A percentile compares a stretch with the other conserved stretches of the same genome.
Evolutionary conservation across 2,797 vertebrate genomes (phyloP).

Genomic region (Adrianichthys oophorus): DNA sequence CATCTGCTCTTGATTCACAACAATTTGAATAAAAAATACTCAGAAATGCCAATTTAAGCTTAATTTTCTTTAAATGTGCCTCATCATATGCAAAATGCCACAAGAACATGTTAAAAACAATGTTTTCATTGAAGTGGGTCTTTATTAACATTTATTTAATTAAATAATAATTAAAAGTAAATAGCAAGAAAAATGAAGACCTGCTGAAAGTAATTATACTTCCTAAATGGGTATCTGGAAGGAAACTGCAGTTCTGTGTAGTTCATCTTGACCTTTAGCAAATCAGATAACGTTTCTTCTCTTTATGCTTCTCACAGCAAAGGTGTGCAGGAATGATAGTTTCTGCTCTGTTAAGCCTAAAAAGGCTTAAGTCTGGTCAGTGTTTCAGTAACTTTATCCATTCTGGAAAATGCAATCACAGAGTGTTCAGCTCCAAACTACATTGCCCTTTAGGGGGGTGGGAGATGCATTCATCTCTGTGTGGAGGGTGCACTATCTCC

Average conservation of each 20-base stretch:
- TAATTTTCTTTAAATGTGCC: too few relatives aligned
- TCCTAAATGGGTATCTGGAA: conserved; percentile 74
- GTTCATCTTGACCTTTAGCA: conserved; percentile 67
- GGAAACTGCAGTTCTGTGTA: conserved; percentile 65
- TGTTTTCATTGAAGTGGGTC: too few relatives aligned
- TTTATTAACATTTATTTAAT: too few relatives aligned
- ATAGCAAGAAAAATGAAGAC: conserved; percentile 77
- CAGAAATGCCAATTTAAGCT: too few relatives aligned
- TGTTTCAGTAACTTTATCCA: conserved; percentile 79
- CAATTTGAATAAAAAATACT: too few relatives aligned
- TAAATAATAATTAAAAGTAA: too few relatives aligned
- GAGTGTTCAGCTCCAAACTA: conserved; percentile 68
- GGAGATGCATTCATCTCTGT: conserved; percentile 69
- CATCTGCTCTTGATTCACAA: too few relatives aligned
- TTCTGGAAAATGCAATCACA: conserved; percentile 79
- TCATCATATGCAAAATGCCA: too few relatives aligned
- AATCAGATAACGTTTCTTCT: conserved; percentile 70
- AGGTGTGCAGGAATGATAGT: conserved; percentile 59
- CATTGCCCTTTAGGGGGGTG: conserved; percentile 75
- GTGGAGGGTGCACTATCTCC: conserved; percentile 70
- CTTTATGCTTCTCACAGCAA: conserved; percentile 62
- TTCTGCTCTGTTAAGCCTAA: conserved; percentile 60
- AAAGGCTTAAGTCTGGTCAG: conserved; percentile 71
- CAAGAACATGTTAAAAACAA: too few relatives aligned
- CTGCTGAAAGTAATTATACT: conserved; percentile 72